These are phyloP conservation scores for Shargacucullia verbasci DNA, from an alignment of 2,888 invertebrate species.

Conservation along the genomic window DNA sequence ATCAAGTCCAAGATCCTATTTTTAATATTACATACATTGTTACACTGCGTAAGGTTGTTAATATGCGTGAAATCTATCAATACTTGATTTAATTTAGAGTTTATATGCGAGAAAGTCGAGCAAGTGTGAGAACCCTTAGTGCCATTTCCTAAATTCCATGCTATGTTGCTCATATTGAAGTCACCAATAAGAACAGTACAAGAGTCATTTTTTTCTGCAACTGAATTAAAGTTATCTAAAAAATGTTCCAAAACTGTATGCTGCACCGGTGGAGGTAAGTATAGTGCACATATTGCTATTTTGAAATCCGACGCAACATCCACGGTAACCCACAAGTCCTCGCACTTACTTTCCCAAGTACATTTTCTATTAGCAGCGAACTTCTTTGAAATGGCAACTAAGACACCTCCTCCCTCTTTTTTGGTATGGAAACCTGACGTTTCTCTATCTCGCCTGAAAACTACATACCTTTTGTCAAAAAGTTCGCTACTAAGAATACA, in stretches of 20 bases:
- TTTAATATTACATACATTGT: neutral
- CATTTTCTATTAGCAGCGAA: too few relatives aligned
- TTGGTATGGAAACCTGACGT: too few relatives aligned
- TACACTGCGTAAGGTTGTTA: neutral
- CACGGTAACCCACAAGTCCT: too few relatives aligned
- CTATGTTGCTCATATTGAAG: constrained; percentile 9
- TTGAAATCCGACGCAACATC: too few relatives aligned
- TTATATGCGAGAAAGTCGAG: neutral
- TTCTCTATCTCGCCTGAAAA: too few relatives aligned
- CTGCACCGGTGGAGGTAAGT: constrained; percentile 12
- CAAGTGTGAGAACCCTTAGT: neutral
- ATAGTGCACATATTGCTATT: constrained; percentile 7
- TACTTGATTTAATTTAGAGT: too few relatives aligned
- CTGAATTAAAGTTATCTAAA: constrained; percentile 7
- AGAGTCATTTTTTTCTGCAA: neutral
- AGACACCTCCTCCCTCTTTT: too few relatives aligned
- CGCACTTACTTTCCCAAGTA: too few relatives aligned
- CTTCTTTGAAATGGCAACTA: too few relatives aligned
- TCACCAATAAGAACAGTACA: constrained; percentile 8
- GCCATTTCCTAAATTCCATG: constrained; percentile 2
- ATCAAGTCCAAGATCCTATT: neutral
- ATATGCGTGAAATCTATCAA: neutral
- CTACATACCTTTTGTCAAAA: too few relatives aligned
- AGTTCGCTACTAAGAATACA: too few relatives aligned
- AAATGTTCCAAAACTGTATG: constrained; percentile 5